Evolutionary conservation across 2,888 invertebrate genomes (phyloP).

Genomic region (Ormyrus thymus): DNA sequence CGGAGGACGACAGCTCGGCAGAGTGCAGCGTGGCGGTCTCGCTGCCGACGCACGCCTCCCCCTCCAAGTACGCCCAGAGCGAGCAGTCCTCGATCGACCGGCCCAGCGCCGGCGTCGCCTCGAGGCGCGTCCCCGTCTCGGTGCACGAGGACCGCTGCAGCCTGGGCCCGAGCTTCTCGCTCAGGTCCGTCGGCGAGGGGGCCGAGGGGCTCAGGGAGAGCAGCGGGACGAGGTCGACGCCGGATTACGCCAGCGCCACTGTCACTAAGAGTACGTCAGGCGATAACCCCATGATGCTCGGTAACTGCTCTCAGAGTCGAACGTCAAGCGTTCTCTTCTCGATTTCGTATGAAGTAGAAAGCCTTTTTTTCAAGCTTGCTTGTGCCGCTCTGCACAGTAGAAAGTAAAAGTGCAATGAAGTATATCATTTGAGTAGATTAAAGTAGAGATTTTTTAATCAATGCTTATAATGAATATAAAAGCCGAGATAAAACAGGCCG

Average conservation of each 20-base stretch:
- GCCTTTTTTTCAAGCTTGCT: too few relatives aligned
- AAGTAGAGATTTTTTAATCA: too few relatives aligned
- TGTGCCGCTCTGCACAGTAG: too few relatives aligned
- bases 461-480: too few relatives aligned
- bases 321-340: not conserved
- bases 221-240: slow-evolving; percentile 39
- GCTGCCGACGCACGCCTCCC: slow-evolving; percentile 56
- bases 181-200: slow-evolving; percentile 3
- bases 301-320: slow-evolving; percentile 2
- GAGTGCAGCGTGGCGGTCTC: slow-evolving; percentile 61
- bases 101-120: slow-evolving; percentile 16
- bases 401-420: too few relatives aligned
- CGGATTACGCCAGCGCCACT: slow-evolving; percentile 59
- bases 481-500: too few relatives aligned
- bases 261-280: slow-evolving; percentile 76
- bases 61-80: slow-evolving; percentile 51
- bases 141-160: slow-evolving; percentile 65
- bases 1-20: slow-evolving; percentile 67
- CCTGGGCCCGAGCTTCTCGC: slow-evolving; percentile 24
- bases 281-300: slow-evolving; percentile 73
- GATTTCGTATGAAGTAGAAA: too few relatives aligned
- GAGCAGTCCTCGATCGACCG: slow-evolving; percentile 58
- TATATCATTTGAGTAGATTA: too few relatives aligned
- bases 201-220: slow-evolving; percentile 1
- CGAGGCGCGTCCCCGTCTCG: slow-evolving; percentile 67